These are phyloP conservation scores for Scaptomyza hsui DNA, from an alignment of 1,140 invertebrate genomes.

Conservation along the genomic window DNA sequence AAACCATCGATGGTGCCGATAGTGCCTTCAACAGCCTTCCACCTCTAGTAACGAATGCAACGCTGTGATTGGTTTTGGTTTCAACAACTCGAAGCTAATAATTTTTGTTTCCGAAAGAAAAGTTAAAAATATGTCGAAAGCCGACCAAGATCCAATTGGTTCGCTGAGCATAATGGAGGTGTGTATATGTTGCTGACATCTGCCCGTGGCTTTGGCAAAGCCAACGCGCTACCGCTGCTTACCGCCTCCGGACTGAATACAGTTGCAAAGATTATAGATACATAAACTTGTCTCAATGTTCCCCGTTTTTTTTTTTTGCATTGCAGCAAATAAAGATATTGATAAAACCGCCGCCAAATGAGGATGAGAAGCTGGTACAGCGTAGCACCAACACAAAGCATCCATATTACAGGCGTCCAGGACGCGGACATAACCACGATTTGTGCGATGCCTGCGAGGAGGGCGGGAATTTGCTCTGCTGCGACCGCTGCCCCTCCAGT, in stretches of 20 bases:
- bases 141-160: constrained; percentile 69
- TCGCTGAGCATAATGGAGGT: constrained; percentile 82
- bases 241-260: background rate
- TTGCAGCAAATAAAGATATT: constrained; percentile 93
- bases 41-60: constrained; percentile 33
- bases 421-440: constrained; percentile 96
- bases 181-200: constrained; percentile 13
- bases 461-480: constrained; percentile 97
- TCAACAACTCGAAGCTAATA: constrained; percentile 56
- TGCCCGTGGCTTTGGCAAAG: background rate
- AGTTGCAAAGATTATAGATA: constrained; percentile 14
- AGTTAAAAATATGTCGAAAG: constrained; percentile 74
- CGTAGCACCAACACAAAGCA: constrained; percentile 89
- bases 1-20: constrained; percentile 20
- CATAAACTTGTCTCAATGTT: constrained; percentile 3
- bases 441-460: constrained; percentile 96
- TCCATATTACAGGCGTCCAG: constrained; percentile 93
- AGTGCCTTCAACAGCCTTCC: no score
- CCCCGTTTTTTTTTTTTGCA: constrained; percentile 8
- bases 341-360: constrained; percentile 94
- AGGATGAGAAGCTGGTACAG: constrained; percentile 85
- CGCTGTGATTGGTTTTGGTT: constrained; percentile 34
- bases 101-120: constrained; percentile 52
- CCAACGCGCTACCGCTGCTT: background rate
- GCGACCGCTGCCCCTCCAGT: constrained; percentile 96